A percentile compares a stretch with the other conserved stretches of the same genome.
These are phyloP conservation scores for Platycheirus rosarum DNA, from an alignment of 2,888 invertebrate genomes.

Conservation along the genomic window DNA sequence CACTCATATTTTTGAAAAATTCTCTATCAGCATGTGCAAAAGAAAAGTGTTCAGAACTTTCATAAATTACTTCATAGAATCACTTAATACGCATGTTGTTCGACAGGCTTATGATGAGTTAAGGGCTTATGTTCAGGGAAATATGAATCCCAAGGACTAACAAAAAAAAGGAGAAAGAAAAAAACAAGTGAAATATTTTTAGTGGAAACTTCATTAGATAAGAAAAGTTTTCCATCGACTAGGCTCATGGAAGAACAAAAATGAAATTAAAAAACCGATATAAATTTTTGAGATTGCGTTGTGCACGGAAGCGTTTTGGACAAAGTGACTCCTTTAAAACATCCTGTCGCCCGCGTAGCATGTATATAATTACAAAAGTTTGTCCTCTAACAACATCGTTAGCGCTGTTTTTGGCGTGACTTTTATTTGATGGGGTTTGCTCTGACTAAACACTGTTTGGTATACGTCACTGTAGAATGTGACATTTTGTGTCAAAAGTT, in stretches of 20 bases:
- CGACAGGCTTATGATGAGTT: conserved; percentile 17
- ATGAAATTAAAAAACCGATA: too few relatives aligned
- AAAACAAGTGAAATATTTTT: conserved; percentile 11
- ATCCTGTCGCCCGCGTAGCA: conserved; percentile 64
- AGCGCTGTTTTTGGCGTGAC: conserved; percentile 63
- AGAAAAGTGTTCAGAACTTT: conserved; percentile 11
- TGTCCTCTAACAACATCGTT: conserved; percentile 70
- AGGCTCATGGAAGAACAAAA: not conserved
- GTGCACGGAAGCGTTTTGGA: conserved; percentile 46
- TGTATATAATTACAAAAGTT: conserved; percentile 71
- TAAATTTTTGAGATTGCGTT: conserved; percentile 24
- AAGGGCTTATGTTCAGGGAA: not conserved
- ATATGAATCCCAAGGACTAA: conserved; percentile 11
- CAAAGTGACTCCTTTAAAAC: conserved; percentile 49
- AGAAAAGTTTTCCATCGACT: conserved; percentile 61
- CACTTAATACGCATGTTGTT: conserved; percentile 37
- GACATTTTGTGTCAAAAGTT: conserved; percentile 71
- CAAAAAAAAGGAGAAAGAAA: not conserved
- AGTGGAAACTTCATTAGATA: conserved; percentile 49
- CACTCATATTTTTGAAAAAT: conserved; percentile 32
- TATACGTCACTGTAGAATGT: conserved; percentile 66
- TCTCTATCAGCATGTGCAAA: conserved; percentile 6
- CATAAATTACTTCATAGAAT: conserved; percentile 42
- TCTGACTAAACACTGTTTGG: conserved; percentile 30
- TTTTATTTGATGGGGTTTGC: conserved; percentile 50